Evolutionary conservation across 2,113 vertebrate species (phyloP), one percentile per base, ranked within the genome.

Genomic region (Tragelaphus scriptus): DNA sequence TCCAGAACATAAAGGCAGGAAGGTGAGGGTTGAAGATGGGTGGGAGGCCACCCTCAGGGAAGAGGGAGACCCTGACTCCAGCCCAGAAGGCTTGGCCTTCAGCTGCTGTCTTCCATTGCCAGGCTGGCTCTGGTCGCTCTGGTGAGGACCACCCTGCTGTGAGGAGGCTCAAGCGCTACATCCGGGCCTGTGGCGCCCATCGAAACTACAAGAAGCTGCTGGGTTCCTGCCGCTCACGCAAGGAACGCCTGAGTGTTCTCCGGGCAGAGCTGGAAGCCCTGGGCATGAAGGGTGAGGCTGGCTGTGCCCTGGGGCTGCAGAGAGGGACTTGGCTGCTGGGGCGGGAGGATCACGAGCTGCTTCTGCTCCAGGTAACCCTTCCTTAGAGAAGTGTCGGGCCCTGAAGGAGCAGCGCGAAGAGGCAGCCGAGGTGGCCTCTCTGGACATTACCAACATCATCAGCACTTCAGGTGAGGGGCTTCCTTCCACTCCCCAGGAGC

Each of bases 401-500:
- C 96, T 98, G 68, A 97, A 98, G 96, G 96, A 98, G 94, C 98
- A 98, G 96, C 99, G 99, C 89, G 99, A 99, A 85, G 98, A 99
- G 88, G 99, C 98, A 10, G 98, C 99, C 1, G 99, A 99, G 96
- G 58, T 99, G 56, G 99, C 99, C 47, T 99, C 98, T 21, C 98
- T 99, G 93, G 99, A 99, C 65, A 51, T 99, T 61, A 98, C 96
- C 85, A 99, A 99, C 97, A 99, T 99, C 92, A 99, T 99, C 90
- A 85, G 95, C 32, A 98, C 98, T 71, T 95, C 99, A 97, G 99
- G 99, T 99, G 63, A 96, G 85, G 23, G 65, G 53, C 53, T 79
- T 93, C 58, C 36, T 85, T 36, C 28, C 36, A 49, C 32, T 85
- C 7, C 40, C n/a, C 63, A 49, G 82, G 36, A 91, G 47, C 23